A percentile compares a stretch with the other conserved stretches of the same genome.
phyloP scores from a whole-genome alignment of 2,113 vertebrate genomes.

The Callithrix jacchus region DNA sequence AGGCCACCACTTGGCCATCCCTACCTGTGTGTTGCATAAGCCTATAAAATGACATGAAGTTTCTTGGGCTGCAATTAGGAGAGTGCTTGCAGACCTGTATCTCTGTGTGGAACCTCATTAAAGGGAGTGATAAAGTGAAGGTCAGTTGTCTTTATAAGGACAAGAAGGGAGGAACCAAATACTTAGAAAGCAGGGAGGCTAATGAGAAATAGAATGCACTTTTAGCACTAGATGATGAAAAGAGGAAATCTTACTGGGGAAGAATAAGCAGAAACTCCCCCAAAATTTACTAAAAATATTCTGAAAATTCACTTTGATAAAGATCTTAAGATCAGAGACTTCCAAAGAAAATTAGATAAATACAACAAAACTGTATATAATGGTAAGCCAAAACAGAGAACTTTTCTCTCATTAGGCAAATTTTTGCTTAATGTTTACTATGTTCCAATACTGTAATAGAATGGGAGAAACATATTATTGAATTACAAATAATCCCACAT shows the following conservation, averaged over 20 bases:
- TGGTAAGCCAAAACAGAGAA: not conserved
- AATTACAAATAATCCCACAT: not conserved
- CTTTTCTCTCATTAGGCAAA: not conserved
- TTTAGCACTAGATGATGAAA: not conserved
- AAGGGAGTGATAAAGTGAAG: slow-evolving; percentile 36
- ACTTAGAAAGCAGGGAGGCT: slow-evolving; percentile 10
- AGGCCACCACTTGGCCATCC: not conserved
- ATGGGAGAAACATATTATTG: not conserved
- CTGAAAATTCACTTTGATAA: not conserved
- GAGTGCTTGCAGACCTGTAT: not conserved
- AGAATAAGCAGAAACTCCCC: not conserved
- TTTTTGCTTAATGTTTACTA: not conserved
- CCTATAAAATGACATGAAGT: not conserved
- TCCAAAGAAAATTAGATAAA: not conserved
- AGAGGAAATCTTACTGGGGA: not conserved
- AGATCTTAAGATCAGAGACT: not conserved
- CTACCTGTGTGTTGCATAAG: not conserved
- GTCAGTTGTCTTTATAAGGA: slow-evolving; percentile 9
- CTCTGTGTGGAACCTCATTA: slow-evolving; percentile 62
- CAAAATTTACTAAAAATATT: not conserved
- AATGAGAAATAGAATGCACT: not conserved
- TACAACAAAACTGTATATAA: not conserved
- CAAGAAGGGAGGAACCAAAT: not conserved
- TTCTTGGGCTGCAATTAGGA: slow-evolving; percentile 33
- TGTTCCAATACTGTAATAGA: not conserved